Base-by-base conservation (phyloP, 1,140 invertebrate species). In the Macrobrachium nipponense region DNA sequence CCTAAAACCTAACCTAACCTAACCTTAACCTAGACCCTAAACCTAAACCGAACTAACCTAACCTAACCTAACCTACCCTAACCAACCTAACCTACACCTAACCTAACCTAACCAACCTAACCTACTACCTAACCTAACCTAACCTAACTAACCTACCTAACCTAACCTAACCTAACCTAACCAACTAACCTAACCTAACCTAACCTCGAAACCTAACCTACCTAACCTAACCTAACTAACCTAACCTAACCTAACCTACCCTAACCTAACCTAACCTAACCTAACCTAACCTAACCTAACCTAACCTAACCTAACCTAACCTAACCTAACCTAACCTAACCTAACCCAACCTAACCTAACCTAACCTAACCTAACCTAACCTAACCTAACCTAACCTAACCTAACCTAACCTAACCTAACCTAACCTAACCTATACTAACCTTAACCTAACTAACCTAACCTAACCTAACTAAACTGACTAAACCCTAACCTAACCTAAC, bases 291-390 rank as follows among this genome's bases (percentile, higher is more conserved):
- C 62, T 66, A 66, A 66, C 62, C 62, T 66, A 66, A 66, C 62
- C 62, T 23, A 66, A 66, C 62, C 62, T 66, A 66, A 66, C 62
- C 62, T 66, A 66, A 66, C 62, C 62, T 66, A 66, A 66, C 62
- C 62, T 23, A 66, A 66, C 62, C 62, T 14, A 66, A 66, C 62
- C 62, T 66, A 66, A 66, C 20, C 20, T 66, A 66, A 66, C 62
- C 62, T 51, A 51, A 51, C 44, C 44, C 44, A 66, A 66, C 62
- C 62, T 14, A 66, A 66, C 62, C 62, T 66, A 66, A 66, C 62
- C 62, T 66, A 66, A 66, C 62, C 62, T 66, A 66, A 66, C 62
- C 62, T 66, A 66, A 66, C 62, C 62, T 66, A 66, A 66, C 62
- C 62, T 66, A 66, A 66, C 62, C 62, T 23, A 66, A 66, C 62